These are phyloP conservation scores for Melinaea marsaeus DNA, from an alignment of 2,888 invertebrate species.

Conservation along the genomic window DNA sequence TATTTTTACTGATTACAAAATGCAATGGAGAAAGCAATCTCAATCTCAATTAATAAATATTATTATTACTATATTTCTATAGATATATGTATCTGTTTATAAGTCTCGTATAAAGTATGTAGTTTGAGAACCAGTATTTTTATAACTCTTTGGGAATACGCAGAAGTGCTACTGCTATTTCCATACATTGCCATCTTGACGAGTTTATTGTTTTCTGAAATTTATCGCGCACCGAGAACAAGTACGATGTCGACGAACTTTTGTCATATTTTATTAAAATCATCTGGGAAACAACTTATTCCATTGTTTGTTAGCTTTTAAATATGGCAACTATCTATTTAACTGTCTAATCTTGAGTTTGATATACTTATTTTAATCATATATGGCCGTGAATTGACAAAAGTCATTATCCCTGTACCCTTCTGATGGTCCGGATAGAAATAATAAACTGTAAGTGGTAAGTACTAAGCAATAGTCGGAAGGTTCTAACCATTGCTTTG, in stretches of 20 bases:
- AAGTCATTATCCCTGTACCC: too few species aligned
- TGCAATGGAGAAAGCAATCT: background rate
- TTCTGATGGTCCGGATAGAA: too few species aligned
- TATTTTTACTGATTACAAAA: too few species aligned
- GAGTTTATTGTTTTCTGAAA: conserved; percentile 34
- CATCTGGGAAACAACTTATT: conserved; percentile 12
- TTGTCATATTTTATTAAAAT: conserved; percentile 18
- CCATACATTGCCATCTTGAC: conserved; percentile 30
- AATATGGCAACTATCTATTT: background rate
- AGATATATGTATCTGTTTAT: background rate
- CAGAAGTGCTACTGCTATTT: conserved; percentile 38
- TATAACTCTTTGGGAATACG: conserved; percentile 33
- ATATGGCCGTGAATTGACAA: too few species aligned
- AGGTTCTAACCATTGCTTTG: too few species aligned
- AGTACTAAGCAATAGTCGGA: too few species aligned
- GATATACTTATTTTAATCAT: conserved; percentile 1
- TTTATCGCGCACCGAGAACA: conserved; percentile 28
- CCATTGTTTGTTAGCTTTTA: background rate
- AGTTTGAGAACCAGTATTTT: conserved; percentile 25
- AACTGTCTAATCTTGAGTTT: background rate
- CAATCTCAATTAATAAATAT: background rate
- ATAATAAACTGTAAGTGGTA: too few species aligned
- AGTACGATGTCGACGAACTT: conserved; percentile 15
- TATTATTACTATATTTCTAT: background rate
- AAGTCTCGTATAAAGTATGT: background rate